Base-by-base conservation (phyloP, 1,140 invertebrate genomes). In the Drosophila carrolli region DNA sequence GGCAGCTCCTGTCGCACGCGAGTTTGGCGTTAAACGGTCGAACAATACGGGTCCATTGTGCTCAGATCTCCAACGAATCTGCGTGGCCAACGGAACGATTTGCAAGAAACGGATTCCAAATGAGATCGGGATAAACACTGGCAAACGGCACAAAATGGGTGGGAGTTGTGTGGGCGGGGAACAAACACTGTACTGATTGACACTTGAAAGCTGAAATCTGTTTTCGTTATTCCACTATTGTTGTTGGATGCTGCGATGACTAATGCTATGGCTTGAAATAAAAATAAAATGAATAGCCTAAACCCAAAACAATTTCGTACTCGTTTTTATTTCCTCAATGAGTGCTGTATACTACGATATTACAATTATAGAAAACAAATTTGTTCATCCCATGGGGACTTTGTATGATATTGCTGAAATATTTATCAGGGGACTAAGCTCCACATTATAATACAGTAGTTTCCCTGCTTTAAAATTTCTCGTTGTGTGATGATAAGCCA, bases 81-180 rank as follows among this genome's bases (percentile, higher is more conserved):
- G 78, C 78, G 41, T 82, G 78, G 63, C 74, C 80, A 78, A 70
- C 80, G 48, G 65, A 78, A 66, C 63, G 75, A 78, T 82, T 50
- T 66, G 65, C 35, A 53, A 65, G 37, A 63, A 40, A 13, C 29
- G 37, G 23, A 47, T 50, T 41, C 44, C 56, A 57, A 40, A 56
- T 19, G 38, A 62, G 32, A 72, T 44, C 63, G 54, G 40, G 56
- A 54, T 38, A 70, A 37, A 37, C 13, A 66, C 35, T 37, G 10
- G 23, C 16, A 41, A 14, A 46, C 40, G 48, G 58, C 53, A 63
- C 10, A 63, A 47, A 81, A 81, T 76, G 63, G 55, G 43, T 37
- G 55, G 35, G 71, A 40, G 53, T 11, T 37, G 51, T 37, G 70
- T 38, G 54, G 46, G 74, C 47, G 40, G 41, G 23, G 9, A 37